Conservation (phyloP, 2,113 vertebrate genomes). For the Mungos mungo region DNA sequence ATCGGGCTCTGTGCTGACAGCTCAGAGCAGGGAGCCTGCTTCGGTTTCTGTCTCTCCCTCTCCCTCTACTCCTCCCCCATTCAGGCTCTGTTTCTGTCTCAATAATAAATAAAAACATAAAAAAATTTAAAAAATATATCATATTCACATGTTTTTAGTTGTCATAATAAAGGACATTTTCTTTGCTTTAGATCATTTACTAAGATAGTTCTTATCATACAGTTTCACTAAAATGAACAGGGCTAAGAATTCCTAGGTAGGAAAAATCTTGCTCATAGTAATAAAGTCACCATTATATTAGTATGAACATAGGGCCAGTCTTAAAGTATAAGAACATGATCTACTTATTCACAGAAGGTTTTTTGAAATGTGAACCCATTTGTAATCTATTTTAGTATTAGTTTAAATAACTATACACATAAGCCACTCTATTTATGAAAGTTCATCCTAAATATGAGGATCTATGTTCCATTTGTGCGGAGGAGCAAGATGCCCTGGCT, state of each 20-base stretch:
- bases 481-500: neutral
- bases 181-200: slow-evolving; percentile 62
- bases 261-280: neutral
- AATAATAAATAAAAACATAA: too few relatives aligned
- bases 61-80: too few relatives aligned
- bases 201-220: slow-evolving; percentile 39
- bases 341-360: neutral
- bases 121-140: neutral
- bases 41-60: too few relatives aligned
- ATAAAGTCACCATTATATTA: slow-evolving; percentile 33
- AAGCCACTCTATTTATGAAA: neutral
- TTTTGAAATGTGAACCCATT: slow-evolving; percentile 7
- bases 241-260: slow-evolving; percentile 56
- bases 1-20: too few relatives aligned
- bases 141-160: slow-evolving; percentile 56
- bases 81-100: too few relatives aligned
- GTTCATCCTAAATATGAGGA: neutral
- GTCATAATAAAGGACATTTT: slow-evolving; percentile 73
- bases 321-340: slow-evolving; percentile 35
- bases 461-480: neutral
- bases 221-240: slow-evolving; percentile 62
- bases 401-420: slow-evolving; percentile 17
- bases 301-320: neutral
- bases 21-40: too few relatives aligned
- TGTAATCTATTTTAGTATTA: neutral